Evolutionary conservation across 2,113 vertebrate genomes (phyloP).

Genomic region (Excalfactoria chinensis): DNA sequence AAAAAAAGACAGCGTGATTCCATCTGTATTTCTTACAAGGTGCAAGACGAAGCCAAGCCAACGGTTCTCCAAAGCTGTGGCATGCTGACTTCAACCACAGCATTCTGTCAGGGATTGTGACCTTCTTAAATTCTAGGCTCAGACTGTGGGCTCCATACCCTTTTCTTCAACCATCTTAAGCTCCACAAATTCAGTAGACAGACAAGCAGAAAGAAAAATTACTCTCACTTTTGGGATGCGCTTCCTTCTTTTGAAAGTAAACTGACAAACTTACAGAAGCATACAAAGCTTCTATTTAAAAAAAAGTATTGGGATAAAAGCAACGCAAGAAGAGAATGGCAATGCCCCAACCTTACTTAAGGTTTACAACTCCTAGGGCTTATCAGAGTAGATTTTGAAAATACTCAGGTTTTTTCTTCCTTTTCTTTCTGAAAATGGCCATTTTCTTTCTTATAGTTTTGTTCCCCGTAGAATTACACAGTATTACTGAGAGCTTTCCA

Average conservation of each 20-base stretch:
- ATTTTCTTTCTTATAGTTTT: background rate
- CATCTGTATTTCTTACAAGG: background rate
- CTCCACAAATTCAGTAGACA: background rate
- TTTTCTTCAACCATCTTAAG: background rate
- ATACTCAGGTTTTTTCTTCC: background rate
- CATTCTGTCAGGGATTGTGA: background rate
- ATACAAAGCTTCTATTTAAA: background rate
- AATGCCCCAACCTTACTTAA: background rate
- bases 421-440: background rate
- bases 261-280: background rate
- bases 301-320: background rate
- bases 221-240: background rate
- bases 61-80: background rate
- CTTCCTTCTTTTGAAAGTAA: background rate
- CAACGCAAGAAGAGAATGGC: background rate
- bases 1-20: background rate
- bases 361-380: background rate
- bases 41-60: background rate
- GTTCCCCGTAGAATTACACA: background rate
- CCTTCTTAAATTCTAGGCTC: accelerated
- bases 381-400: background rate
- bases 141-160: background rate
- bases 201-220: accelerated
- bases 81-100: background rate
- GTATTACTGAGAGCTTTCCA: background rate